Evolutionary conservation across 2,888 invertebrate species (phyloP).

Genomic region (Iphiclides podalirius): DNA sequence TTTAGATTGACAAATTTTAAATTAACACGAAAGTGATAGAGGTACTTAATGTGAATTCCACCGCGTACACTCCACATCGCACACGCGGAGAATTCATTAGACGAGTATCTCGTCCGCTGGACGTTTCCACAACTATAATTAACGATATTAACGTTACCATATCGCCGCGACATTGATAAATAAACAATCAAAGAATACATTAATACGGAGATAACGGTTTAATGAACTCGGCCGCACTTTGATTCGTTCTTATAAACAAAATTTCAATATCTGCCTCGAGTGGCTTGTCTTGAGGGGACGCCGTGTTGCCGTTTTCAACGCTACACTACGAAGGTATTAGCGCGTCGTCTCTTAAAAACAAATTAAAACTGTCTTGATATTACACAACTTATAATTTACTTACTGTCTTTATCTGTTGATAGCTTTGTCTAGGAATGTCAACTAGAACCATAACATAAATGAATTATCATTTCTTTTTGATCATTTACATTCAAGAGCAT

Average conservation of each 20-base stretch:
- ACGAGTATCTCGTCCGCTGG: conserved; percentile 1
- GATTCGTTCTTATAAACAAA: conserved; percentile 56
- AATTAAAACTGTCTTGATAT: too few species aligned
- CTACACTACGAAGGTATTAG: not conserved
- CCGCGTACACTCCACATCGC: too few species aligned
- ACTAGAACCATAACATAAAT: too few species aligned
- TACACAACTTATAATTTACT: too few species aligned
- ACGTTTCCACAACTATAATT: conserved; percentile 29
- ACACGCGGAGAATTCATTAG: not conserved
- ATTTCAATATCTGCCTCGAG: conserved; percentile 23
- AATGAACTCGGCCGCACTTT: conserved; percentile 63
- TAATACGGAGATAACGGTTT: conserved; percentile 62
- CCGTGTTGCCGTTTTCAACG: not conserved
- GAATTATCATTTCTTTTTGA: too few species aligned
- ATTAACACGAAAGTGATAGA: too few species aligned
- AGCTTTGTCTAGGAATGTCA: too few species aligned
- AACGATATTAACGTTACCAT: conserved; percentile 28
- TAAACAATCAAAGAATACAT: conserved; percentile 74
- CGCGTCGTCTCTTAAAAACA: too few species aligned
- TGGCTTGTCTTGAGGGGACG: not conserved
- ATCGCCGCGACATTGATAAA: conserved; percentile 56
- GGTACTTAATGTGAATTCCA: too few species aligned
- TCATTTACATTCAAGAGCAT: too few species aligned
- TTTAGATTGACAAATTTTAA: too few species aligned
- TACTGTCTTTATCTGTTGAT: too few species aligned